phyloP scores from a whole-genome alignment of 2,113 vertebrate species.

The Prietella phreatophila region DNA sequence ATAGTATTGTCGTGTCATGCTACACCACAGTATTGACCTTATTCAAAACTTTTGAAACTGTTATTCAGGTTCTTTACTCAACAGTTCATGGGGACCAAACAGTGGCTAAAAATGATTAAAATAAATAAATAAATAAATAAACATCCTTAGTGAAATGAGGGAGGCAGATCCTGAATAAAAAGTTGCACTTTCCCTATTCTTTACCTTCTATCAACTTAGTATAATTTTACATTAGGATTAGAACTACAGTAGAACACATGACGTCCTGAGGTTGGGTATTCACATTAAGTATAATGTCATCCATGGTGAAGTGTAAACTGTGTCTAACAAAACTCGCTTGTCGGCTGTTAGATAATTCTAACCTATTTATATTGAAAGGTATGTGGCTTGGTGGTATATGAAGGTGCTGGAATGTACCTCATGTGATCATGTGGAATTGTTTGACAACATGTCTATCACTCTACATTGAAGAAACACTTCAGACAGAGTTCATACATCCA shows the following conservation, averaged over 20 bases:
- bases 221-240: neutral
- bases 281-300: neutral
- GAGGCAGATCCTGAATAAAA: neutral
- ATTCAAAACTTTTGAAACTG: neutral
- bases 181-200: neutral
- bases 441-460: neutral
- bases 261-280: neutral
- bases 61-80: too few species aligned
- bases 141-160: neutral
- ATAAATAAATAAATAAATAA: too few species aligned
- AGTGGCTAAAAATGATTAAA: neutral
- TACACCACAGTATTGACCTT: neutral
- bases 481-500: conserved; percentile 20
- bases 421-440: neutral
- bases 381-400: neutral
- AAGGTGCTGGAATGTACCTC: neutral
- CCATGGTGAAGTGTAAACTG: neutral
- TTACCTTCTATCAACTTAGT: neutral
- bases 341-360: neutral
- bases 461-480: neutral
- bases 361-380: neutral
- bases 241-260: neutral
- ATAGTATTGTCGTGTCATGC: neutral
- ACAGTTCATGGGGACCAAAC: neutral
- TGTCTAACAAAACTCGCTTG: neutral